Evolutionary conservation across 1,140 invertebrate species (phyloP), one percentile per base, ranked within the genome.

Genomic region (Nilaparvata lugens): DNA sequence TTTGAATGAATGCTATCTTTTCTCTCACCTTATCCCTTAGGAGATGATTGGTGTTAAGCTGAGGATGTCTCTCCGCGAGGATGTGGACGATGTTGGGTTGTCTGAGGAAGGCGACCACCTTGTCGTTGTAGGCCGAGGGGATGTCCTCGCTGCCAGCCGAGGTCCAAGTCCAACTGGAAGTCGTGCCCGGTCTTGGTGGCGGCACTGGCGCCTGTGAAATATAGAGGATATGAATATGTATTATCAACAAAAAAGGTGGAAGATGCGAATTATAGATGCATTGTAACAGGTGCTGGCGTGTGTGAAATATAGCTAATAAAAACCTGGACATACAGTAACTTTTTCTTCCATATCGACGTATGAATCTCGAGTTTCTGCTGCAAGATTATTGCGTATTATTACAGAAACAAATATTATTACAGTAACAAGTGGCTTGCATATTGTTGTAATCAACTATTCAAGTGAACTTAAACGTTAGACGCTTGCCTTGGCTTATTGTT

Each of bases 31-130:
- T 67, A 60, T 70, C 69, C 19, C 68, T 24, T 4, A 82, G 76
- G 0, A 80, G 79, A 38, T 81, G 79, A 65, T 82, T 78, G 67
- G 81, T 77, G 64, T 83, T 80, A 11, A 87, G 72, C 3, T 81
- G 80, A 0, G 86, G 77, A 71, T 93, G 88, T 25, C 90, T 81
- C 70, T 95, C 93, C 60, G 87, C 85, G 59, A 97, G 73, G 63
- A 97, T 94, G 66, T 95, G 93, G 73, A 94, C 84, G 67, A 97
- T 93, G 72, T 95, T 95, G 13, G 92, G 87, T 72, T 97, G 93
- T 0, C 93, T 81, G 48, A 97, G 77, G 74, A 96, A 97, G 4
- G 91, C 89, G 48, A 97, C 91, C 57, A 66, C 52, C 79, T 91
- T 91, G 69, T 92, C 89, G 68, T 91, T 92, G 68, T 92, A 92